Evolutionary conservation across 1,140 invertebrate species (phyloP).

Genomic region (Nautilus pompilius): DNA sequence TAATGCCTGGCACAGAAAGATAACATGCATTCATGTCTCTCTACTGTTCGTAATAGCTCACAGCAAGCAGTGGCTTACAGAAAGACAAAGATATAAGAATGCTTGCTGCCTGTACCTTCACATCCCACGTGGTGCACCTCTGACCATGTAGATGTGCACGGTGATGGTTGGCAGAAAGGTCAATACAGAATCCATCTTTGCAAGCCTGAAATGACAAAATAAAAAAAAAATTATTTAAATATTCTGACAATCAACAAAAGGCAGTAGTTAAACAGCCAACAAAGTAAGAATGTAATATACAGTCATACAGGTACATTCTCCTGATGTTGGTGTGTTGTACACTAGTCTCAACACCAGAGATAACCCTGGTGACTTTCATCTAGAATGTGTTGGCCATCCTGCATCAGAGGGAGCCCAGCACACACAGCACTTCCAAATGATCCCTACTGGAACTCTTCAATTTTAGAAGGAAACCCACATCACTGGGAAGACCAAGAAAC

Average conservation of each 20-base stretch:
- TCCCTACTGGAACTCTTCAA: no score
- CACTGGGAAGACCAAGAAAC: no score
- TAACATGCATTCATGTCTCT: no score
- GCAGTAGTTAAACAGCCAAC: neutral
- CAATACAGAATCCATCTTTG: slow-evolving; percentile 57
- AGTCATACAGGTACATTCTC: neutral
- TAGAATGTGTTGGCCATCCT: no score
- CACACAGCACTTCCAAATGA: no score
- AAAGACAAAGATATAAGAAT: neutral
- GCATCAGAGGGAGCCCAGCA: no score
- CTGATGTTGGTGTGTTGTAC: no score
- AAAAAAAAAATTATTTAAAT: slow-evolving; percentile 1
- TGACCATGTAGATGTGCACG: slow-evolving; percentile 57
- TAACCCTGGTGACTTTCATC: no score
- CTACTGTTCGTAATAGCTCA: no score
- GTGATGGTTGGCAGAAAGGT: slow-evolving; percentile 59
- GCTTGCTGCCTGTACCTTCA: slow-evolving; percentile 52
- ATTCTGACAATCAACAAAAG: neutral
- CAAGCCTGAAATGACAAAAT: slow-evolving; percentile 55
- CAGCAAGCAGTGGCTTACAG: neutral
- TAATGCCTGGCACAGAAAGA: no score
- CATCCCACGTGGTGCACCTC: slow-evolving; percentile 52
- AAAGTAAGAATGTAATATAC: neutral
- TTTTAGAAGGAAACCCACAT: no score
- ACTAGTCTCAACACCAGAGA: no score